phyloP scores from a whole-genome alignment of 2,888 invertebrate species.

The Melinopterus prodromus region DNA sequence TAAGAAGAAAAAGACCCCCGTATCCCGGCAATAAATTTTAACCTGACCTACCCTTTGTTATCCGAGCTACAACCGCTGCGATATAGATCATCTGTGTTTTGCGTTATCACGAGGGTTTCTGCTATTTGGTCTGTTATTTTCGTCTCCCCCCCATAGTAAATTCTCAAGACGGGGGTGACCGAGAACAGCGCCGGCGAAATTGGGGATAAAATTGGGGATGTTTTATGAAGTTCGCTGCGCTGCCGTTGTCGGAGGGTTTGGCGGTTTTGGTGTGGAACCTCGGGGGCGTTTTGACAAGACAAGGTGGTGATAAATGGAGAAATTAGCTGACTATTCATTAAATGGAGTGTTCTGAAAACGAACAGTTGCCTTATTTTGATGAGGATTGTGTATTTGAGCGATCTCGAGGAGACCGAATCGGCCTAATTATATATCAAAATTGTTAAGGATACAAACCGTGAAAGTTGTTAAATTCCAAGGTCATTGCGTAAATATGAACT shows the following conservation, averaged over 20 bases:
- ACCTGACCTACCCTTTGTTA: background rate
- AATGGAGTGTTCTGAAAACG: no score
- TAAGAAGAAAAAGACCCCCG: background rate
- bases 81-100: background rate
- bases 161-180: background rate
- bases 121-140: background rate
- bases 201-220: slow-evolving; percentile 4
- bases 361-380: no score
- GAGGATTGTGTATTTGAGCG: no score
- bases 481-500: no score
- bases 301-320: no score
- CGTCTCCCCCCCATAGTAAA: background rate
- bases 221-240: background rate
- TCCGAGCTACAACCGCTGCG: background rate
- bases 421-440: no score
- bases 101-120: background rate
- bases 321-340: no score
- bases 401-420: no score
- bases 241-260: background rate
- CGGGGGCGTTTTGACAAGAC: background rate
- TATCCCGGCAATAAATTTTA: background rate
- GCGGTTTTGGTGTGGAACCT: no score
- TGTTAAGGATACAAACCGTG: no score
- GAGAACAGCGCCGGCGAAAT: background rate
- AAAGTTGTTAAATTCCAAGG: no score